Base-by-base conservation (phyloP, 2,797 vertebrate species). In the Enteromius thamalakanensis region DNA sequence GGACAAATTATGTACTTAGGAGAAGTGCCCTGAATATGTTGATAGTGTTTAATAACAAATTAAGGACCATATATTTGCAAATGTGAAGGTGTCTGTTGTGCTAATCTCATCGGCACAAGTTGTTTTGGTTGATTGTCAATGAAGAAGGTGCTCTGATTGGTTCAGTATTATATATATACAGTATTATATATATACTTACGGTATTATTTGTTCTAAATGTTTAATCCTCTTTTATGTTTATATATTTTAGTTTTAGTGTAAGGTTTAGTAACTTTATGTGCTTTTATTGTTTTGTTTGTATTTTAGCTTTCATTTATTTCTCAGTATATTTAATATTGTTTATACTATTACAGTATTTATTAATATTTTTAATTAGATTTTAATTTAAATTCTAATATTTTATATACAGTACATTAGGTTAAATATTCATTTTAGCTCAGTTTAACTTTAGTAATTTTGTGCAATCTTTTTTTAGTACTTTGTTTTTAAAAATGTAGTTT, bases 321-420 rank as follows among this genome's bases (percentile, higher is more conserved):
- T 55, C 53, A n/a, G 21, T 62, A 29, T 14, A 62, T 60, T 60
- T 62, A 62, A 26, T 26, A 62, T 14, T 1, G 26, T n/a, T 62
- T 62, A 29, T 14, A 62, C 58, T 62, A 26, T 58, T 4, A 62
- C 26, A 62, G 58, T 26, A 14, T 60, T 26, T 26, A 60, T n/a
- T 5, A 0, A 26, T 14, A 26, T 29, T 29, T 58, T 23, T 1
- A 4, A 58, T 58, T n/a, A 3, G 21, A n/a, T 55, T 23, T n/a
- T n/a, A n/a, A n/a, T n/a, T n/a, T n/a, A n/a, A n/a, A n/a, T n/a
- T n/a, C n/a, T n/a, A n/a, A n/a, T 29, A 1, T 14, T 60, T 60
- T 12, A 6, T 26, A 4, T 5, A 2, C 1, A 2, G n/a, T n/a
- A n/a, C n/a, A n/a, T n/a, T 19, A 6, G 4, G 0, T 10, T 10